A percentile compares a stretch with the other conserved stretches of the same genome.
Evolutionary conservation across 2,888 invertebrate genomes (phyloP).

Genomic region (Drosophila sordidula): DNA sequence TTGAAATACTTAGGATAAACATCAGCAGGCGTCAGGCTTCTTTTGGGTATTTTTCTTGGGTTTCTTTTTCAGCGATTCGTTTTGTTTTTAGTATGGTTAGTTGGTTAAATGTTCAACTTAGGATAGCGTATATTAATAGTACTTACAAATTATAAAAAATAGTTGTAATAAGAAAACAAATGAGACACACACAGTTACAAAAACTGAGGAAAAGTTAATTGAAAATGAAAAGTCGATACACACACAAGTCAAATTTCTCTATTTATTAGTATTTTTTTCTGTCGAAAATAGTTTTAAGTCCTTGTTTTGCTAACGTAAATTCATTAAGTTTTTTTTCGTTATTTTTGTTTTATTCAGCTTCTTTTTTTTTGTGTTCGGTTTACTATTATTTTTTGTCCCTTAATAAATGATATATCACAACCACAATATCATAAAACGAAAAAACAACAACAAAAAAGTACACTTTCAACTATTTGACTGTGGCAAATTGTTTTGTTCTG

Average conservation of each 20-base stretch:
- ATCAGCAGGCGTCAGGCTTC: slow-evolving; percentile 49
- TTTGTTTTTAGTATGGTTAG: slow-evolving; percentile 72
- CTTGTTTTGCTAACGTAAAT: slow-evolving; percentile 48
- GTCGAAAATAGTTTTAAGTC: slow-evolving; percentile 60
- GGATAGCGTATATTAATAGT: slow-evolving; percentile 37
- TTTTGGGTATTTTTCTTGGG: slow-evolving; percentile 12
- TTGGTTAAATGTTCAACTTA: slow-evolving; percentile 65
- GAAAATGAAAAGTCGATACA: slow-evolving; percentile 40
- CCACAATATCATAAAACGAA: slow-evolving; percentile 43
- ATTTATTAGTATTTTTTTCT: slow-evolving; percentile 8
- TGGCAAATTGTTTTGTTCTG: slow-evolving; percentile 34
- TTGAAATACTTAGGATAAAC: slow-evolving; percentile 38
- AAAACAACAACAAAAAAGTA: slow-evolving; percentile 82
- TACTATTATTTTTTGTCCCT: slow-evolving; percentile 27
- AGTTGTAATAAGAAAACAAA: slow-evolving; percentile 46
- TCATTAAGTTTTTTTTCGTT: slow-evolving; percentile 11
- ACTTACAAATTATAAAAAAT: slow-evolving; percentile 55
- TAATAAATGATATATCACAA: slow-evolving; percentile 27
- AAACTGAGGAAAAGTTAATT: slow-evolving; percentile 38
- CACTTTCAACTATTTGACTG: slow-evolving; percentile 58
- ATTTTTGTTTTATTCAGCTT: neutral
- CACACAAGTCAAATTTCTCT: slow-evolving; percentile 39
- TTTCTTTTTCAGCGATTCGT: slow-evolving; percentile 28
- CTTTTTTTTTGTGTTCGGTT: neutral
- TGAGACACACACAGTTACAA: slow-evolving; percentile 67